phyloP scores from a whole-genome alignment of 2,888 invertebrate genomes.

The Drosophila histrio region DNA sequence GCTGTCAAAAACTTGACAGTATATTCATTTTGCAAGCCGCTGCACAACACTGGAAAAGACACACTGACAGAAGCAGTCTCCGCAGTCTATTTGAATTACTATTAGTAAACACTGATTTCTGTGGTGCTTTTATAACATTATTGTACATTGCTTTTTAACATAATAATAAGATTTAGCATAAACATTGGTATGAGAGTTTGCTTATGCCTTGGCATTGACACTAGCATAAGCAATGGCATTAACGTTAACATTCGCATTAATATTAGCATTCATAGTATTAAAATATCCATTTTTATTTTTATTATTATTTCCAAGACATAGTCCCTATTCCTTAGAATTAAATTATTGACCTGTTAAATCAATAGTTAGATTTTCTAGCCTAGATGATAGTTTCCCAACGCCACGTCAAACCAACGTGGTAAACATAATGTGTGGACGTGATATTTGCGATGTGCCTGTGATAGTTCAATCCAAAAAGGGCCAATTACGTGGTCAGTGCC shows the following conservation, averaged over 20 bases:
- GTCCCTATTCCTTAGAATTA: neutral
- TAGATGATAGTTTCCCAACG: slow-evolving; percentile 49
- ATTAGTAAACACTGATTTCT: neutral
- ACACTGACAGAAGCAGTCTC: too few relatives aligned
- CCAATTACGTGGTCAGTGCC: slow-evolving; percentile 56
- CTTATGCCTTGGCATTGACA: neutral
- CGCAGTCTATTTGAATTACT: neutral
- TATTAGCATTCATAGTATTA: neutral
- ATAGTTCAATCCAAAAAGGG: slow-evolving; percentile 51
- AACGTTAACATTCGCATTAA: neutral
- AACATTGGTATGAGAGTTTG: neutral
- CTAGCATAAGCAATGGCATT: neutral
- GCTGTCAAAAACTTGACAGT: neutral
- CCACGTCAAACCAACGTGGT: slow-evolving; percentile 26
- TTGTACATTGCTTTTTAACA: neutral
- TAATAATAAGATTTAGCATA: neutral
- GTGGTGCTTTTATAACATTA: neutral
- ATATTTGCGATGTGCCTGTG: slow-evolving; percentile 28
- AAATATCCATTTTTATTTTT: neutral
- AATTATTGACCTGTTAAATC: slow-evolving; percentile 42
- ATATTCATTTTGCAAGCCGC: neutral
- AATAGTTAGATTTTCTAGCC: slow-evolving; percentile 44
- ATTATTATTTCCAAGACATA: neutral
- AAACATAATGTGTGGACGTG: slow-evolving; percentile 22
- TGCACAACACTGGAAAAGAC: neutral